These are phyloP conservation scores for Emydura subglobosa DNA, from an alignment of 2,113 vertebrate genomes.

Conservation along the genomic window DNA sequence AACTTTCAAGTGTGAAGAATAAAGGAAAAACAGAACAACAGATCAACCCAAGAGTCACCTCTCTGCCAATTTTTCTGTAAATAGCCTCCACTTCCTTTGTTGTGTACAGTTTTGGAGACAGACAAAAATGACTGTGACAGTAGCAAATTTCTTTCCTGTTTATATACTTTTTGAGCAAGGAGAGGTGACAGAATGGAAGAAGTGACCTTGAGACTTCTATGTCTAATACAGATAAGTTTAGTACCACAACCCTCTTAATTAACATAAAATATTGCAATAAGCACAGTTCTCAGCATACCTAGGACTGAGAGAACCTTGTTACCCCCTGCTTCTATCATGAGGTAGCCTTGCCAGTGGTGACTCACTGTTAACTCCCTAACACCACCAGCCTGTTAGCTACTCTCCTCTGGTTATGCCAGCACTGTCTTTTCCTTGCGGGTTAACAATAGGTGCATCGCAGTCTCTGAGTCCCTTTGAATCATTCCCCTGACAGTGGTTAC, in stretches of 20 bases:
- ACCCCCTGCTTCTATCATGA: too few species aligned
- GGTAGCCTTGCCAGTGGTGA: too few species aligned
- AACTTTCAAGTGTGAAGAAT: background rate
- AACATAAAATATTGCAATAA: slow-evolving; percentile 28
- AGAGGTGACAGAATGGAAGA: background rate
- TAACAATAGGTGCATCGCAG: too few species aligned
- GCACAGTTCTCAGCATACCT: background rate
- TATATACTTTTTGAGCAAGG: background rate
- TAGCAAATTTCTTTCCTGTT: background rate
- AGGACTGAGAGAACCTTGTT: too few species aligned
- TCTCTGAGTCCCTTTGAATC: too few species aligned
- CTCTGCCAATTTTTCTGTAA: background rate
- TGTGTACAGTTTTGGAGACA: background rate
- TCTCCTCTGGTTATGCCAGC: too few species aligned
- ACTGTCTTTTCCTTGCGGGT: too few species aligned
- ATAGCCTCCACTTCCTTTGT: background rate
- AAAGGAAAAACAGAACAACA: background rate
- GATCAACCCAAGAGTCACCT: background rate
- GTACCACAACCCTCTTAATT: background rate
- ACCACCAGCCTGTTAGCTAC: too few species aligned
- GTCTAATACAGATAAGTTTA: slow-evolving; percentile 11
- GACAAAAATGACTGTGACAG: background rate
- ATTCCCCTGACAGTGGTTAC: too few species aligned
- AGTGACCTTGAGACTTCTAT: background rate
- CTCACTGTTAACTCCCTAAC: too few species aligned